Evolutionary conservation across 2,888 invertebrate species (phyloP).

Genomic region (Drosophila kuntzei): DNA sequence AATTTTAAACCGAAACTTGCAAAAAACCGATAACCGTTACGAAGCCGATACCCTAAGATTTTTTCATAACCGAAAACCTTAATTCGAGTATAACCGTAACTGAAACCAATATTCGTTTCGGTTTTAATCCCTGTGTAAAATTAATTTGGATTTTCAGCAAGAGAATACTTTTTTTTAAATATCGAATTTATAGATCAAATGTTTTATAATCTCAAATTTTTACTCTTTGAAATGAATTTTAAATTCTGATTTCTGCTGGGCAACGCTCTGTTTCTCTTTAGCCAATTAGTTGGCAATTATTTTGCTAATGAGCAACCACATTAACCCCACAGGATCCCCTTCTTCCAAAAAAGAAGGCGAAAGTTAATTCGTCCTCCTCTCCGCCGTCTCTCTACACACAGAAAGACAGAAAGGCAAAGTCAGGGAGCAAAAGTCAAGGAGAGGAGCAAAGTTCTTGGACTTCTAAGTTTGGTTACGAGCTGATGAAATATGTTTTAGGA

Average conservation of each 20-base stretch:
- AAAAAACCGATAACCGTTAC: too few species aligned
- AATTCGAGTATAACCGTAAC: too few species aligned
- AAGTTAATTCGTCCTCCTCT: slow-evolving; percentile 38
- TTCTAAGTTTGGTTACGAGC: slow-evolving; percentile 25
- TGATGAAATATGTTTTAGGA: slow-evolving; percentile 54
- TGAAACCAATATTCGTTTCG: too few species aligned
- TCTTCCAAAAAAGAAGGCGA: slow-evolving; percentile 11
- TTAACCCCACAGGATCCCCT: slow-evolving; percentile 46
- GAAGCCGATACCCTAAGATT: too few species aligned
- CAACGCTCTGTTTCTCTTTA: slow-evolving; percentile 37
- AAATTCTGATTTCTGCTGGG: slow-evolving; percentile 29
- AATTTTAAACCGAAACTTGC: too few species aligned
- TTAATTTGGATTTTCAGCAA: too few species aligned
- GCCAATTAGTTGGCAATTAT: slow-evolving; percentile 78
- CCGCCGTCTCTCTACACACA: slow-evolving; percentile 1
- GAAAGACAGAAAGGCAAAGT: slow-evolving; percentile 32
- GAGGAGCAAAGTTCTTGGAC: slow-evolving; percentile 16
- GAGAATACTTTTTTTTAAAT: neutral
- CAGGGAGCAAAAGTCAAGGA: slow-evolving; percentile 28
- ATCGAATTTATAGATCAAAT: neutral
- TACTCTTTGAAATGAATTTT: slow-evolving; percentile 3
- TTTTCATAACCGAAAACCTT: too few species aligned
- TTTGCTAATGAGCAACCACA: slow-evolving; percentile 69
- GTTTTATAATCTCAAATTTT: neutral
- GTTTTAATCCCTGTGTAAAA: too few species aligned